These are phyloP conservation scores for Lerema accius DNA, from an alignment of 1,140 invertebrate genomes.

Conservation along the genomic window DNA sequence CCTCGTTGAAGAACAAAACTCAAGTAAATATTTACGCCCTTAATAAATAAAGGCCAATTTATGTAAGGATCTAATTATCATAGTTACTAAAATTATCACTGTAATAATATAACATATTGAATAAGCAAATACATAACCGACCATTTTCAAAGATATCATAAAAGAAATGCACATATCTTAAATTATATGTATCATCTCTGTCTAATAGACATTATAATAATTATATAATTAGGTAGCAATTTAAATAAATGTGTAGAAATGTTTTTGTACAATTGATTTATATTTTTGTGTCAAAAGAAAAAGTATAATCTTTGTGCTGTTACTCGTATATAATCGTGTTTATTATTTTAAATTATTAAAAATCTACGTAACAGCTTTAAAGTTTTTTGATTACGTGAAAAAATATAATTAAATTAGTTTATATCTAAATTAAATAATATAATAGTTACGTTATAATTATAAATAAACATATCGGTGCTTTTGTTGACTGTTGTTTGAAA, in stretches of 20 bases:
- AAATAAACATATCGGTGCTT: conserved; percentile 66
- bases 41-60: too few species aligned
- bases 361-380: not conserved
- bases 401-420: not conserved
- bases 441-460: conserved; percentile 23
- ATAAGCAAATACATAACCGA: not conserved
- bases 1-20: too few species aligned
- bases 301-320: not conserved
- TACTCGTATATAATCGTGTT: not conserved
- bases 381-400: not conserved
- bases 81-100: too few species aligned
- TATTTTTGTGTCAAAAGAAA: conserved; percentile 1
- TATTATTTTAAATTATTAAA: conserved; percentile 5
- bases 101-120: too few species aligned
- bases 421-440: conserved; percentile 12
- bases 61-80: too few species aligned
- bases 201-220: too few species aligned
- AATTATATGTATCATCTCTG: not conserved
- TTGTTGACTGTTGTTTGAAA: conserved; percentile 62
- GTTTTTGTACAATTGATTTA: not conserved
- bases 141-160: conserved; percentile 1
- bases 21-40: too few species aligned
- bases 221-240: not conserved
- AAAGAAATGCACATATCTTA: conserved; percentile 1
- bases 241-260: conserved; percentile 1